Evolutionary conservation across 2,113 vertebrate species (phyloP).

Genomic region (Lamprologus tigripictilis): DNA sequence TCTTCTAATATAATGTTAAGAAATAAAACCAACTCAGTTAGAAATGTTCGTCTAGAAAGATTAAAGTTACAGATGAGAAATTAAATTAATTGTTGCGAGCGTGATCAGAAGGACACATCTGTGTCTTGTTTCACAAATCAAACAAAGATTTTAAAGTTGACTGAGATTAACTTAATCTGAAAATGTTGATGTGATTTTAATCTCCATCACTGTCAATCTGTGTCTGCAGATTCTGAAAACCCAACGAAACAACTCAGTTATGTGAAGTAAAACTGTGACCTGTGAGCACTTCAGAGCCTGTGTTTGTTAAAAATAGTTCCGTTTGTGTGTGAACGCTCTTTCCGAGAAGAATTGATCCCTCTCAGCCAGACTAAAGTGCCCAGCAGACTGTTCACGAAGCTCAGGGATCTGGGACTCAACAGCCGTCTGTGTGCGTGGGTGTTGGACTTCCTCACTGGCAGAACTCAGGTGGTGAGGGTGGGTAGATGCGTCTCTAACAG

Average conservation of each 20-base stretch:
- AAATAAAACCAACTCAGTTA: background rate
- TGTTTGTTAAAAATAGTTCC: background rate
- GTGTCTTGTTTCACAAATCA: background rate
- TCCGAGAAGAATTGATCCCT: background rate
- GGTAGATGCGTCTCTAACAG: accelerated
- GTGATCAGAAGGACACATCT: background rate
- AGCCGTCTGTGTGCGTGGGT: background rate
- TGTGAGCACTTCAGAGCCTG: background rate
- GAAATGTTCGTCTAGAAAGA: background rate
- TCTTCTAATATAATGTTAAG: accelerated
- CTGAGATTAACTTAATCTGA: background rate
- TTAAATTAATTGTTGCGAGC: background rate
- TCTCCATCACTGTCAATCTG: background rate
- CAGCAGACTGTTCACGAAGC: accelerated
- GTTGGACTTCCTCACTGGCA: background rate
- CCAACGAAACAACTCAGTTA: background rate
- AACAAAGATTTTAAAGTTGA: background rate
- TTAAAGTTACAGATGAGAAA: background rate
- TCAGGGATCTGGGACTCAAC: background rate
- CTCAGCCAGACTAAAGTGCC: background rate
- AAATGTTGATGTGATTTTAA: background rate
- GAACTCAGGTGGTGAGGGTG: background rate
- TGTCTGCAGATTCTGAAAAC: background rate
- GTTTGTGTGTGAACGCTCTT: background rate
- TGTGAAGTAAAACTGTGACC: background rate